Conservation (phyloP, 23 tunicate species). For the Corella eumyota region DNA sequence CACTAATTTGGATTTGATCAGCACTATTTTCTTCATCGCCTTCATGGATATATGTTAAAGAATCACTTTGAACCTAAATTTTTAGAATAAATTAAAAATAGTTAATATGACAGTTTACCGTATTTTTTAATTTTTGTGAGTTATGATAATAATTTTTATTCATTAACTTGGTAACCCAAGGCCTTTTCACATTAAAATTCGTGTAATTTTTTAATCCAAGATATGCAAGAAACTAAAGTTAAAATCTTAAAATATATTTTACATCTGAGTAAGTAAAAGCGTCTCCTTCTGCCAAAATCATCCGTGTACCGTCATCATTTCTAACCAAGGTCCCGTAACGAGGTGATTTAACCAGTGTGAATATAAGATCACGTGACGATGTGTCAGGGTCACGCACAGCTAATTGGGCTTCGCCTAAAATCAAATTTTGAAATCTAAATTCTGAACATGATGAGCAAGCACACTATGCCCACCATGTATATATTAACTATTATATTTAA, state of each 20-base stretch:
- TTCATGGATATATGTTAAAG: conserved; percentile 43
- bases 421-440: not conserved
- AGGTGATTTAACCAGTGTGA: conserved; percentile 68
- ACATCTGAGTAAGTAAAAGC: conserved; percentile 74
- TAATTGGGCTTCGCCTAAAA: conserved; percentile 45
- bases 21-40: conserved; percentile 14
- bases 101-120: not conserved
- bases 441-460: too few relatives aligned
- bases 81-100: not conserved
- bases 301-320: conserved; percentile 32
- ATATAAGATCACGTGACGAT: conserved; percentile 42
- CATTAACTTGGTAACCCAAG: too few relatives aligned
- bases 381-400: conserved; percentile 75
- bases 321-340: conserved; percentile 55
- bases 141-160: too few relatives aligned
- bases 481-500: too few relatives aligned
- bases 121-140: too few relatives aligned
- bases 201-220: too few relatives aligned
- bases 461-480: too few relatives aligned
- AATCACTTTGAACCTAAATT: conserved; percentile 16
- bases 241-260: too few relatives aligned
- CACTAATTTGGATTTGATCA: conserved; percentile 85
- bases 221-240: too few relatives aligned
- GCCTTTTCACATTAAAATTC: too few relatives aligned
- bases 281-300: conserved; percentile 46